A percentile compares a stretch with the other conserved stretches of the same genome.
phyloP scores from a whole-genome alignment of 2,888 invertebrate genomes.

The Hirtodrosophila trivittata region DNA sequence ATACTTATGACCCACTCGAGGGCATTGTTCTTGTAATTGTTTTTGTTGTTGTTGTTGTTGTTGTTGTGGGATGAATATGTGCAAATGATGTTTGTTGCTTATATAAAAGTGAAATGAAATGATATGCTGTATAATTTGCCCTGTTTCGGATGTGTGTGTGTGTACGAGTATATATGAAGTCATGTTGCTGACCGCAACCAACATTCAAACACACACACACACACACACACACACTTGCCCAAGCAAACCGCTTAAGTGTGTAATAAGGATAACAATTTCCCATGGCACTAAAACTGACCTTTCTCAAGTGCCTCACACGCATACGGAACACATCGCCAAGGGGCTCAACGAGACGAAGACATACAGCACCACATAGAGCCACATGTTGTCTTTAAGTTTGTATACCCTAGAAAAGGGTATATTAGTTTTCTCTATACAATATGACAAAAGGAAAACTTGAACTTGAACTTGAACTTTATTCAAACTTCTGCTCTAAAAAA shows the following conservation, averaged over 20 bases:
- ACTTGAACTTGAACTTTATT: too few relatives aligned
- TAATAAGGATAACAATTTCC: conserved; percentile 75
- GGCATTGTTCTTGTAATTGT: conserved; percentile 2
- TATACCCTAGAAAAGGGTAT: conserved; percentile 4
- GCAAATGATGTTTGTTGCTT: conserved; percentile 32
- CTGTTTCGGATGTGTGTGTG: conserved; percentile 15
- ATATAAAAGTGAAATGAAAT: conserved; percentile 51
- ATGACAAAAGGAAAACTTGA: too few relatives aligned
- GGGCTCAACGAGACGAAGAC: conserved; percentile 20
- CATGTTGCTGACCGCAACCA: conserved; percentile 25
- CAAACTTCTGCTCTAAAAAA: too few relatives aligned
- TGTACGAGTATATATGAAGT: conserved; percentile 3
- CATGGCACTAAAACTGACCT: conserved; percentile 73
- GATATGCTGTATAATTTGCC: conserved; percentile 38
- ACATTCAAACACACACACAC: conserved; percentile 8
- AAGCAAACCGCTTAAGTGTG: conserved; percentile 47
- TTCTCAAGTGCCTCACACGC: conserved; percentile 64
- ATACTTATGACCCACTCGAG: conserved; percentile 33
- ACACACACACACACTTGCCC: conserved; percentile 10
- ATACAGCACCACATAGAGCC: conserved; percentile 9
- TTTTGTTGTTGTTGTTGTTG: background rate
- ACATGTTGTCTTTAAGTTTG: conserved; percentile 7
- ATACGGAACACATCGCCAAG: conserved; percentile 18
- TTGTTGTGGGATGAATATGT: conserved; percentile 32
- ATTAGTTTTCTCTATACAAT: too few relatives aligned